Evolutionary conservation across 2,888 invertebrate species (phyloP), one percentile per base, ranked within the genome.

Genomic region (Cephus nigrinus): DNA sequence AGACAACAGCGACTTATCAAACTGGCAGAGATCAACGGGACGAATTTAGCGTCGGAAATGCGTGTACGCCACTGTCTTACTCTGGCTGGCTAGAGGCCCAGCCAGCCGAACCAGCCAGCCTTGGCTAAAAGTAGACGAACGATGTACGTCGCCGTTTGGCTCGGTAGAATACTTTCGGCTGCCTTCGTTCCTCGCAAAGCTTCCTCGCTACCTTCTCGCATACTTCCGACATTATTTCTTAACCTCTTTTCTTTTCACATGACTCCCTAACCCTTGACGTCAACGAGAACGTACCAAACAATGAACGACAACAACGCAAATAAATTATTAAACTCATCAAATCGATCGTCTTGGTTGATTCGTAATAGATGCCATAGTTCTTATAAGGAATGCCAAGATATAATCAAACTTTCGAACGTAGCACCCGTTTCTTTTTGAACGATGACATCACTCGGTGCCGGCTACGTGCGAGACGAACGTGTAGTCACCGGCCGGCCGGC

Each of bases 121-220:
- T 89, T 88, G 89, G 90, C 91, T 91, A 91, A 91, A 91, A 91
- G 90, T 91, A 91, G 90, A 89, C 85, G 83, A 71, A 36, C 75
- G 78, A 78, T 73, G 72, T 75, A 71, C 75, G 78, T 55, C 79
- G 69, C 11, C 79, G 69, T 71, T 71, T 71, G 71, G 71, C 71
- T 32, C 35, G 35, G 36, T 33, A 23, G 12, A 33, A 74, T 30
- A 33, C 74, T 33, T 11, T 33, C 23, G 23, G 55, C 35, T 35
- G 34, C 36, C 74, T 74, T 74, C 35, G 74, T 23, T 23, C n/a
- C 36, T 55, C 40, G 69, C 5, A 55, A 55, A 55, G 55, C 23
- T 40, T 40, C 23, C 40, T 40, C 40, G 40, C 40, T 9, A 23
- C 55, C 55, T 55, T 55, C 55, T 55, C 55, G 55, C 55, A 55